Conservation (phyloP, 2,113 vertebrate genomes). For the Rana temporaria region DNA sequence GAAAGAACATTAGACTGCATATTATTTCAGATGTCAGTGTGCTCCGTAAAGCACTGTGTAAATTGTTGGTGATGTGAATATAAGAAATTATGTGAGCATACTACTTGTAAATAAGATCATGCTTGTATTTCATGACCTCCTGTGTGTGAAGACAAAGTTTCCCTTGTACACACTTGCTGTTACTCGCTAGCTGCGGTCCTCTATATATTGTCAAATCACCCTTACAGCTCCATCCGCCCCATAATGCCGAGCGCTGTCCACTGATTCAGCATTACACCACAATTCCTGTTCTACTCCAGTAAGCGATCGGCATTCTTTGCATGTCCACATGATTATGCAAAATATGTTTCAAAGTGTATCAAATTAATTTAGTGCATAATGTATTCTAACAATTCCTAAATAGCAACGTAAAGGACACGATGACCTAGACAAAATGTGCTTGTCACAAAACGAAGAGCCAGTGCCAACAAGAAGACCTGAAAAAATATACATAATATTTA, state of each 20-base stretch:
- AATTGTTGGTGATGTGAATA: too few species aligned
- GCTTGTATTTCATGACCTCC: too few species aligned
- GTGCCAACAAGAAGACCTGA: slow-evolving; percentile 13
- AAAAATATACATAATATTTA: slow-evolving; percentile 29
- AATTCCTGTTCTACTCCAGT: background rate
- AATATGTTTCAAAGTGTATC: slow-evolving; percentile 53
- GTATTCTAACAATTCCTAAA: slow-evolving; percentile 54
- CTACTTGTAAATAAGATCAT: too few species aligned
- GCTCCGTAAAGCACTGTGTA: too few species aligned
- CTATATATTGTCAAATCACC: too few species aligned
- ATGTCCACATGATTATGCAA: slow-evolving; percentile 51
- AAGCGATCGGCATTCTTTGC: slow-evolving; percentile 11
- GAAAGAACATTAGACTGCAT: too few species aligned
- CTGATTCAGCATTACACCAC: slow-evolving; percentile 41
- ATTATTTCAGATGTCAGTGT: too few species aligned
- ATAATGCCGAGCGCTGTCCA: background rate
- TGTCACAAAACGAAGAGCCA: slow-evolving; percentile 3
- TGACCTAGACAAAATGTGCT: slow-evolving; percentile 49
- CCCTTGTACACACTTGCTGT: too few species aligned
- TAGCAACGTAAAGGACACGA: slow-evolving; percentile 52
- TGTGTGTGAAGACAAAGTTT: too few species aligned
- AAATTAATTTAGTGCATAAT: slow-evolving; percentile 57
- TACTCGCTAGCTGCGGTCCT: too few species aligned
- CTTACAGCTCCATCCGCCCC: background rate
- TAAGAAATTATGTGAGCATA: too few species aligned